A percentile compares a stretch with the other conserved stretches of the same genome.
These are phyloP conservation scores for Tiaroga cobitis DNA, from an alignment of 2,797 vertebrate genomes.

Conservation along the genomic window DNA sequence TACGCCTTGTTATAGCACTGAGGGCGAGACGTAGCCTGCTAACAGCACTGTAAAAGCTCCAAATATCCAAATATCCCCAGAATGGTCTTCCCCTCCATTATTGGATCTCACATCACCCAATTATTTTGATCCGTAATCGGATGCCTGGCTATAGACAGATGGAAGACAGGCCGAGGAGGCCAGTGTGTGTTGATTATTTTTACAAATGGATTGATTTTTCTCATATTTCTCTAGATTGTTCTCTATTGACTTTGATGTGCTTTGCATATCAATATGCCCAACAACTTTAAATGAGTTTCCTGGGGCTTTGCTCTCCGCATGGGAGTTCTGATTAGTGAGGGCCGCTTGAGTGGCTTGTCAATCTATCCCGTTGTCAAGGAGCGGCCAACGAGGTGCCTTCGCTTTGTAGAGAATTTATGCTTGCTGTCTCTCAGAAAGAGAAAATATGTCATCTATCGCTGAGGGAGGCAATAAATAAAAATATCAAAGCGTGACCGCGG, in stretches of 20 bases:
- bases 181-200: constrained; percentile 12
- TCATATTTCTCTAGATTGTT: constrained; percentile 44
- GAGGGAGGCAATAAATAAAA: constrained; percentile 54
- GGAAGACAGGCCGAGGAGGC: neutral
- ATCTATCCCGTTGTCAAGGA: constrained; percentile 38
- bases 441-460: constrained; percentile 37
- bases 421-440: constrained; percentile 28
- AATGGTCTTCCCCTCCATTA: constrained; percentile 41
- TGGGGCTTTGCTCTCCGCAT: constrained; percentile 28
- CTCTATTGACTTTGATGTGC: constrained; percentile 39
- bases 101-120: constrained; percentile 31
- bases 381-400: constrained; percentile 48
- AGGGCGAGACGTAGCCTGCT: constrained; percentile 19
- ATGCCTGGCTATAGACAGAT: constrained; percentile 31
- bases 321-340: constrained; percentile 51
- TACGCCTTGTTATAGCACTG: constrained; percentile 29
- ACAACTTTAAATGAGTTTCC: constrained; percentile 47
- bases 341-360: constrained; percentile 59
- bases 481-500: constrained; percentile 33
- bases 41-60: constrained; percentile 49
- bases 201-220: constrained; percentile 38
- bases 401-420: constrained; percentile 36
- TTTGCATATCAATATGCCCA: constrained; percentile 47
- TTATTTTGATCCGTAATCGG: constrained; percentile 22
- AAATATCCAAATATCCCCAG: constrained; percentile 33